Conservation (phyloP, 1,140 invertebrate species). For the Dreissena polymorpha region DNA sequence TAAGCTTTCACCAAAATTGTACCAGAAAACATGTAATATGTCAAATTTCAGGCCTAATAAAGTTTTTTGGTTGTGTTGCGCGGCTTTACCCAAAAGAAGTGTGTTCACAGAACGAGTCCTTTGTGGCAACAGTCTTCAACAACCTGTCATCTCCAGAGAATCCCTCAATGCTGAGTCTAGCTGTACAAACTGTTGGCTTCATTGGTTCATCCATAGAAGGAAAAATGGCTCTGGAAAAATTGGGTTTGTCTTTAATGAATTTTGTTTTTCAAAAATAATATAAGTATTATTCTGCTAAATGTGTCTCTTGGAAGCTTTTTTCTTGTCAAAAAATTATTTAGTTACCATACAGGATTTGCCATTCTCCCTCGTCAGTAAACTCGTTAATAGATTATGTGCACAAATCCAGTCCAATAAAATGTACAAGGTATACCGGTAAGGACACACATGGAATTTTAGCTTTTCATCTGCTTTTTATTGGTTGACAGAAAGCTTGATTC, state of each 20-base stretch:
- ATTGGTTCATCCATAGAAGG: conserved; percentile 86
- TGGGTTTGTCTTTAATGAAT: conserved; percentile 79
- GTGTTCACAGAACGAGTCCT: conserved; percentile 85
- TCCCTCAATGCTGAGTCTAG: conserved; percentile 83
- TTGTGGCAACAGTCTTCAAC: conserved; percentile 85
- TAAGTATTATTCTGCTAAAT: too few relatives aligned
- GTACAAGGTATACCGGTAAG: too few relatives aligned
- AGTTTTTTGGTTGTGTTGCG: conserved; percentile 91
- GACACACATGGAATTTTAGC: too few relatives aligned
- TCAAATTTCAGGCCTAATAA: conserved; percentile 85
- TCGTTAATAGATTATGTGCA: too few relatives aligned
- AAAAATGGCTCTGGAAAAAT: conserved; percentile 85
- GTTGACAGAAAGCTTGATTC: too few relatives aligned
- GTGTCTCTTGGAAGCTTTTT: too few relatives aligned
- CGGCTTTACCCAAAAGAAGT: conserved; percentile 87
- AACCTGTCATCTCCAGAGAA: conserved; percentile 83
- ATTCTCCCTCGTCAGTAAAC: too few relatives aligned
- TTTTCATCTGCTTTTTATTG: too few relatives aligned
- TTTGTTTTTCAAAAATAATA: too few relatives aligned
- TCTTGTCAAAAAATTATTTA: too few relatives aligned
- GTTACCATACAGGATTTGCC: too few relatives aligned
- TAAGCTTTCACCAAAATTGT: background rate
- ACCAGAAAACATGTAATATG: background rate
- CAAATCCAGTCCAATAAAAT: too few relatives aligned
- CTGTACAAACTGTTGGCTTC: conserved; percentile 89